Evolutionary conservation across 1,140 invertebrate genomes (phyloP), one percentile per base, ranked within the genome.

Genomic region (Euglossa dilemma): DNA sequence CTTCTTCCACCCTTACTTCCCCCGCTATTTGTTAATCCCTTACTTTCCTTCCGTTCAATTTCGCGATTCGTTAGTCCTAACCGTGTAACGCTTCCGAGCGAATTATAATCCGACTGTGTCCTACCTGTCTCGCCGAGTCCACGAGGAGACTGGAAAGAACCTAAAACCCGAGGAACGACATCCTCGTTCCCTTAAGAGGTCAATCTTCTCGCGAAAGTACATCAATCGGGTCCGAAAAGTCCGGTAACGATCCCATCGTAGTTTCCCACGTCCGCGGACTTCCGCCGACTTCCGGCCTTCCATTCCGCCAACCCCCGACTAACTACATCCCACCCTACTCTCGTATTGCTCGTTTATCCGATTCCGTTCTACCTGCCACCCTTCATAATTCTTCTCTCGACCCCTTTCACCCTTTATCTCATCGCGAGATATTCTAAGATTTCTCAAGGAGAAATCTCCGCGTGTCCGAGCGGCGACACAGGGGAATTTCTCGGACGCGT

Each of bases 121-220:
- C 36, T 36, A 4, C 36, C 36, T 36, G 36, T 4, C 36, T 36
- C 36, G 36, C 36, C 36, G 36, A 1, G 36, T 36, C 1, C 12
- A 25, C n/a, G n/a, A 25, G 23, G 0, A 59, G 7, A 59, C 12
- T 14, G 1, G n/a, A 2, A 25, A 59, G n/a, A 12, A 59, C 2
- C 2, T n/a, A n/a, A 11, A 11, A 11, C 25, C 36, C n/a, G 6
- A 23, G 2, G 6, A n/a, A n/a, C 25, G 23, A 61, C 12, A 16
- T 61, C 7, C 14, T 6, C 20, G 66, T 64, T 8, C 36, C 76
- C 76, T 57, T 70, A 87, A 75, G 59, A n/a, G 28, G 43, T 83
- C 70, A 75, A 87, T 87, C 59, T 72, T 72, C 52, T 85, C 64
- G 54, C 54, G 25, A 79, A 52, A 84, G 25, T 71, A 28, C 23